These are phyloP conservation scores for Cheilosia vulpina DNA, from an alignment of 2,888 invertebrate genomes.

Conservation along the genomic window DNA sequence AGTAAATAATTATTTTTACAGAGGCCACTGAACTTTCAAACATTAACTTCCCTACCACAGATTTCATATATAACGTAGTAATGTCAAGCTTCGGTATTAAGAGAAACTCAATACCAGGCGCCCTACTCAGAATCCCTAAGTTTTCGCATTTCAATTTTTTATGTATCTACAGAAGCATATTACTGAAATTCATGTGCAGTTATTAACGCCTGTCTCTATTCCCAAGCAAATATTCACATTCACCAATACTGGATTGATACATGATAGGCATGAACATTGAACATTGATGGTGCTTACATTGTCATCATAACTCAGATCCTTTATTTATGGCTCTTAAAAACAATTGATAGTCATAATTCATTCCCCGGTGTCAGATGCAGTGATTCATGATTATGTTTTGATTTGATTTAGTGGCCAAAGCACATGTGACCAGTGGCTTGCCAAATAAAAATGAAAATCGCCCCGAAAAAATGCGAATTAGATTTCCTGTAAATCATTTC, in stretches of 20 bases:
- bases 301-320: slow-evolving; percentile 69
- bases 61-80: no score
- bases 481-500: slow-evolving; percentile 45
- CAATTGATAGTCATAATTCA: slow-evolving; percentile 71
- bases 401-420: slow-evolving; percentile 68
- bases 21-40: no score
- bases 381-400: slow-evolving; percentile 72
- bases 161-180: no score
- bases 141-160: no score
- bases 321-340: slow-evolving; percentile 67
- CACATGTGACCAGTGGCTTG: slow-evolving; percentile 61
- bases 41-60: no score
- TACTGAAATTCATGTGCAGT: no score
- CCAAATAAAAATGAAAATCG: slow-evolving; percentile 43
- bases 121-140: no score
- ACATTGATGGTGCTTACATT: slow-evolving; percentile 62
- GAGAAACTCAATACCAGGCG: no score
- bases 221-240: not conserved
- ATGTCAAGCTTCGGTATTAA: no score
- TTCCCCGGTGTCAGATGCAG: slow-evolving; percentile 57
- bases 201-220: no score
- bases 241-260: slow-evolving; percentile 48
- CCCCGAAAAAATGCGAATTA: slow-evolving; percentile 38
- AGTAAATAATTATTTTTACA: no score
- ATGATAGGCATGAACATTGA: slow-evolving; percentile 60